A percentile compares a stretch with the other conserved stretches of the same genome.
Conservation (phyloP, 2,113 vertebrate species). For the Leucosticte australis region DNA sequence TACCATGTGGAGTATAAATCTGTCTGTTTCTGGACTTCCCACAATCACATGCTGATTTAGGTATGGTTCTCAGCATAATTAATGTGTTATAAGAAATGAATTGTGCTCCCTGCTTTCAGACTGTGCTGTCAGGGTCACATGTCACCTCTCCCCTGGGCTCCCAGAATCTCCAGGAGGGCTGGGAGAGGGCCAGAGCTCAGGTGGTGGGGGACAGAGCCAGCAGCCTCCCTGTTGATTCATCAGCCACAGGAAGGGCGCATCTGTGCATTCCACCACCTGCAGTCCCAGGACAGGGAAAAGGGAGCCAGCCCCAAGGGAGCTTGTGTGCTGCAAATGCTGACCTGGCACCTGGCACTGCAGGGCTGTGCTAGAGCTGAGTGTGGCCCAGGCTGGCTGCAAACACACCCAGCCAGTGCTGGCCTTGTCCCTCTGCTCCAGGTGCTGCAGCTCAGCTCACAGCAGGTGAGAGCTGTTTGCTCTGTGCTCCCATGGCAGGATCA, state of each 20-base stretch:
- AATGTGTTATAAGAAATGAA: not conserved
- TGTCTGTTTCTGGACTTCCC: not conserved
- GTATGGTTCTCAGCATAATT: not conserved
- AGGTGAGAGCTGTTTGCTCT: not conserved
- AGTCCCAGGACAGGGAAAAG: not conserved
- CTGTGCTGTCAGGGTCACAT: not conserved
- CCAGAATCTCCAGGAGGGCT: not conserved
- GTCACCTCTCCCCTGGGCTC: not conserved
- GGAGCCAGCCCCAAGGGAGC: not conserved
- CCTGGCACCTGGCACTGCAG: fast-evolving
- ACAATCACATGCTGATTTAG: not conserved
- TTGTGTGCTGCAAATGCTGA: fast-evolving
- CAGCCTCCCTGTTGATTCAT: not conserved
- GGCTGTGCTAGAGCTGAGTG: fast-evolving
- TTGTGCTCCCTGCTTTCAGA: not conserved
- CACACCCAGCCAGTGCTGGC: fast-evolving
- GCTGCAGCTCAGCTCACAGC: not conserved
- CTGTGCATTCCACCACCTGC: not conserved
- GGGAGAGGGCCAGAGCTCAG: not conserved
- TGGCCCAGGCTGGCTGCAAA: not conserved
- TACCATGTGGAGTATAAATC: not conserved
- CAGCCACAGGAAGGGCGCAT: not conserved
- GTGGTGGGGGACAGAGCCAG: not conserved
- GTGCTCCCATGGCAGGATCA: not conserved
- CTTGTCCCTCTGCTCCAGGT: not conserved